Evolutionary conservation across 1,140 invertebrate genomes (phyloP).

Genomic region (Fopius arisanus): DNA sequence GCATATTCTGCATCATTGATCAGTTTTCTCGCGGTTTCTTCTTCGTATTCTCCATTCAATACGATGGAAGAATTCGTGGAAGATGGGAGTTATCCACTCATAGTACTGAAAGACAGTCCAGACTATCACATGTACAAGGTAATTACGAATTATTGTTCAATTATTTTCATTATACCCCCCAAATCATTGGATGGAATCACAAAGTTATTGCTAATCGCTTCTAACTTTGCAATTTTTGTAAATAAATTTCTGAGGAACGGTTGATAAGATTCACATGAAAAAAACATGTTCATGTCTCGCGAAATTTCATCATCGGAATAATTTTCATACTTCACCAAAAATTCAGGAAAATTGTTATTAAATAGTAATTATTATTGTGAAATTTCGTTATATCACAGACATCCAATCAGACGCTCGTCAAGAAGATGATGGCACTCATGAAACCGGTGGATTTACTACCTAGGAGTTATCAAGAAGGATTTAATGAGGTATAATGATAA

Average conservation of each 20-base stretch:
- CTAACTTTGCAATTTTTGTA: no score
- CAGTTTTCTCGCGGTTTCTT: slow-evolving; percentile 33
- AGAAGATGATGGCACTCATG: background rate
- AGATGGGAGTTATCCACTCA: slow-evolving; percentile 36
- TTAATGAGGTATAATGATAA: background rate
- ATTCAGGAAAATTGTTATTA: no score
- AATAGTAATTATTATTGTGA: background rate
- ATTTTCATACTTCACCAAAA: no score
- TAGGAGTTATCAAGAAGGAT: background rate
- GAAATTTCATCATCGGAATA: no score
- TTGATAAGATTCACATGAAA: no score
- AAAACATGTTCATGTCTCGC: no score
- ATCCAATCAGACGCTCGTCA: slow-evolving; percentile 27
- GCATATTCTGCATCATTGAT: slow-evolving; percentile 41
- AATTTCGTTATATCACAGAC: slow-evolving; percentile 23
- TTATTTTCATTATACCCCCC: no score
- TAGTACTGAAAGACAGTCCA: slow-evolving; percentile 22
- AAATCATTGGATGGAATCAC: no score
- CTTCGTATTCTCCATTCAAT: slow-evolving; percentile 31
- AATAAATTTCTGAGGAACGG: no score
- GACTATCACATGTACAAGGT: slow-evolving; percentile 18
- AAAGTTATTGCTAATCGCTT: no score
- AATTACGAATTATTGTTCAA: background rate
- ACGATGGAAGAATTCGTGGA: slow-evolving; percentile 36
- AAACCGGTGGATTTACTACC: background rate